Percentiles rank a stretch among this genome's conserved stretches.
phyloP scores from a whole-genome alignment of 1,140 invertebrate genomes.

The Drosophila persimilis region DNA sequence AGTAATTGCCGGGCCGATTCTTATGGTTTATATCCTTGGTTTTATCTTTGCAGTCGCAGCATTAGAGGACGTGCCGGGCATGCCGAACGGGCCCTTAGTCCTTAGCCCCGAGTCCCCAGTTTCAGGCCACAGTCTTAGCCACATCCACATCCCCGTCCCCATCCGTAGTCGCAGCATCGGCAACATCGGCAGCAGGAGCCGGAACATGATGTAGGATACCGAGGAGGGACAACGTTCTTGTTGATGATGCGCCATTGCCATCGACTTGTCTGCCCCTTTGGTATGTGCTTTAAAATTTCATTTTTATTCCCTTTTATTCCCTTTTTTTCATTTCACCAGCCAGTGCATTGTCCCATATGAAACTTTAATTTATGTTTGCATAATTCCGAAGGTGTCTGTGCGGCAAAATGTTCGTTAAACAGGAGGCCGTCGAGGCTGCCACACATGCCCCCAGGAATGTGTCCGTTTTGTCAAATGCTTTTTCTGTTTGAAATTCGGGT shows the following conservation, averaged over 20 bases:
- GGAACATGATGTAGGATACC: constrained; percentile 49
- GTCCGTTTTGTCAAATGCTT: constrained; percentile 3
- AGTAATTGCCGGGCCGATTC: constrained; percentile 69
- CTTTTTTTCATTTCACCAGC: background rate
- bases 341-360: constrained; percentile 27
- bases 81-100: constrained; percentile 4
- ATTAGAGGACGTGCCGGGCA: constrained; percentile 42
- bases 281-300: constrained; percentile 50
- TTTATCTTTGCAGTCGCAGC: constrained; percentile 45
- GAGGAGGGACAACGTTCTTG: constrained; percentile 13
- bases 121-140: too few relatives aligned
- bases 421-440: background rate
- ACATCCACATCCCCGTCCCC: background rate
- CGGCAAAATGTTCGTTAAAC: constrained; percentile 41
- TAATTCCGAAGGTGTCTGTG: constrained; percentile 38
- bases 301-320: constrained; percentile 24
- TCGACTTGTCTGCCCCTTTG: constrained; percentile 40
- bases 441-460: constrained; percentile 33
- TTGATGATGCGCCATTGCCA: constrained; percentile 29
- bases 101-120: too few relatives aligned
- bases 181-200: constrained; percentile 20
- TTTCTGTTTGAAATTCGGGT: constrained; percentile 34
- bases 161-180: background rate
- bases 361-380: constrained; percentile 45
- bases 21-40: constrained; percentile 57